Base-by-base conservation (phyloP, 2,888 invertebrate genomes). In the Blera fallax region DNA sequence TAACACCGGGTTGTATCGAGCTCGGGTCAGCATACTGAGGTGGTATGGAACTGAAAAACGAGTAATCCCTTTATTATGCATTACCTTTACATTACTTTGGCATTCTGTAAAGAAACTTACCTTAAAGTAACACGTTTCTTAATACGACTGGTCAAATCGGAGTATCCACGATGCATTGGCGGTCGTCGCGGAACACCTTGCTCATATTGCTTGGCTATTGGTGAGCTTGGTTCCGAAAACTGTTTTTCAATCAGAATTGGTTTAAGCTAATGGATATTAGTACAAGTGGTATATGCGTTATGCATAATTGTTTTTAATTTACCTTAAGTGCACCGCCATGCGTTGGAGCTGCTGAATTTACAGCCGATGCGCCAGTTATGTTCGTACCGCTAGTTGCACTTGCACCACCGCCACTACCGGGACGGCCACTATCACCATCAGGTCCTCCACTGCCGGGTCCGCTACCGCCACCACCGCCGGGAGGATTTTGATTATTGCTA, bases 121-220 rank as follows among this genome's bases (percentile, higher is more conserved):
- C 97, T 95, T 89, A 97, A 94, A 62, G 97, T 97, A 78, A 97
- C 97, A 92, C 96, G 95, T 93, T 97, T 97, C 91, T 96, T 95
- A 89, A 96, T 95, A 90, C 96, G 94, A 91, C 95, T 95, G 87
- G 96, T 95, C 88, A 97, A 94, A 91, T 97, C 97, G 48, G 96
- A 96, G 91, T 94, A 95, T 40, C 95, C 95, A 82, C 95, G 92
- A 90, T 95, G 94, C 94, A 95, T 95, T 69, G 94, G 95, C 87
- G 89, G 90, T 91, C 91, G 84, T 72, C 89, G 88, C 70, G 89
- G 89, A 32, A 79, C 76, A 18, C 60, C 90, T 80, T 90, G 88
- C 70, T 91, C 92, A 90, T 94, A 94, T 88, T 91, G 93, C 88
- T 94, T 94, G 72, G 94, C 94, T 81, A 95, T 94, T 7, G 96